Evolutionary conservation across 2,113 vertebrate species (phyloP), one percentile per base, ranked within the genome.

Genomic region (Microcebus murinus): DNA sequence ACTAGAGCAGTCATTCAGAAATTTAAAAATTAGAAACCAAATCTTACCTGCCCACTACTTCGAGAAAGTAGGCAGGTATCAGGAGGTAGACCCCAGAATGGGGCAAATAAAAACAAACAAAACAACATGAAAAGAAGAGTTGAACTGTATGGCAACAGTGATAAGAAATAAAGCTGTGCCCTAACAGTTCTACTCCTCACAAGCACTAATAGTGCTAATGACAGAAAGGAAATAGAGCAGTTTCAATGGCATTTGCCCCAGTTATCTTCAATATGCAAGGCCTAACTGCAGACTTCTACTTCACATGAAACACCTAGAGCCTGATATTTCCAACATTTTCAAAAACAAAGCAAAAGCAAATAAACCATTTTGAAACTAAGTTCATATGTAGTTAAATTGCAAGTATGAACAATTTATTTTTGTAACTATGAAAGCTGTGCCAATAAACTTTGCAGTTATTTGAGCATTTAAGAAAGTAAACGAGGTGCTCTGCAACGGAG

Each of bases 311-410:
- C 73, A 68, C 91, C 71, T 77, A 97, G 92, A 71, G 81, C 94
- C 89, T 74, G 23, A 20, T 74, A 45, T 59, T 76, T 63, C 68
- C 25, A 76, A 42, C 31, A 95, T 88, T 83, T 87, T 39, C 79
- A 98, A 97, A 96, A 86, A 82, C 91, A 63, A 96, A 97, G 73
- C 88, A 87, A 96, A 82, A 89, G 89, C 31, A 89, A 96, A 89
- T 88, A 59, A 96, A 81, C 45, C 57, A 45, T 52, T 92, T 94
- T 96, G 29, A 90, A 97, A 97, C 77, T 93, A 90, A 98, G 96
- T 98, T 98, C 97, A 97, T 84, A 96, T 90, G 97, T 94, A 97
- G 17, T 25, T 96, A 48, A 91, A 73, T 52, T 98, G 45, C 29
- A 95, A 87, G 25, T 79, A 59, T 61, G 3, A 34, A 83, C 80